These are phyloP conservation scores for Brachylomia viminalis DNA, from an alignment of 2,888 invertebrate genomes.

Conservation along the genomic window DNA sequence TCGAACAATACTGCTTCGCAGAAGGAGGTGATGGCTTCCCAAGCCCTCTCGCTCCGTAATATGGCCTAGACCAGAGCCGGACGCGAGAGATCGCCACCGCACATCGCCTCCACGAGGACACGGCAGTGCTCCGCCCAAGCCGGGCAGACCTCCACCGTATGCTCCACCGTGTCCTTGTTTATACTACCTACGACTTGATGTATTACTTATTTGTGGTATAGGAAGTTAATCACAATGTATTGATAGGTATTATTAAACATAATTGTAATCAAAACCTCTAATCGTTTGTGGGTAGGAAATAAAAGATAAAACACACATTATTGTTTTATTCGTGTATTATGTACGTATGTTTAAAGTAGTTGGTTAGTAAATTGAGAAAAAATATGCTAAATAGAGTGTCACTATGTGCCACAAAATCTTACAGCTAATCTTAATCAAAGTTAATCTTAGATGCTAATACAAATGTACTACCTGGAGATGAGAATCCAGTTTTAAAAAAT, in stretches of 20 bases:
- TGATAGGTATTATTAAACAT: constrained; percentile 15
- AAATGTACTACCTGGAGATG: constrained; percentile 32
- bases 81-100: too few relatives aligned
- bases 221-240: constrained; percentile 14
- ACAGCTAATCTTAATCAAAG: constrained; percentile 32
- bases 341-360: constrained; percentile 10
- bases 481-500: constrained; percentile 30
- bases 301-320: constrained; percentile 36
- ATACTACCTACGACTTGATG: constrained; percentile 35
- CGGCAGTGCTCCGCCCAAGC: too few relatives aligned
- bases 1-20: too few relatives aligned
- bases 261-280: constrained; percentile 30
- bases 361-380: constrained; percentile 13
- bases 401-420: constrained; percentile 58
- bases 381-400: constrained; percentile 49
- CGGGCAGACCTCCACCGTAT: too few relatives aligned
- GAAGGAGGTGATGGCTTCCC: too few relatives aligned
- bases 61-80: too few relatives aligned
- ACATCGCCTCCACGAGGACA: too few relatives aligned
- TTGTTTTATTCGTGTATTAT: constrained; percentile 53
- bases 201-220: constrained; percentile 11
- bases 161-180: neutral
- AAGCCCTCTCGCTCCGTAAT: too few relatives aligned
- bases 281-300: constrained; percentile 54
- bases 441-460: constrained; percentile 29